Percentiles rank a stretch among this genome's conserved stretches.
Conservation (phyloP, 1,140 invertebrate species). For the Caenorhabditis elegans region DNA sequence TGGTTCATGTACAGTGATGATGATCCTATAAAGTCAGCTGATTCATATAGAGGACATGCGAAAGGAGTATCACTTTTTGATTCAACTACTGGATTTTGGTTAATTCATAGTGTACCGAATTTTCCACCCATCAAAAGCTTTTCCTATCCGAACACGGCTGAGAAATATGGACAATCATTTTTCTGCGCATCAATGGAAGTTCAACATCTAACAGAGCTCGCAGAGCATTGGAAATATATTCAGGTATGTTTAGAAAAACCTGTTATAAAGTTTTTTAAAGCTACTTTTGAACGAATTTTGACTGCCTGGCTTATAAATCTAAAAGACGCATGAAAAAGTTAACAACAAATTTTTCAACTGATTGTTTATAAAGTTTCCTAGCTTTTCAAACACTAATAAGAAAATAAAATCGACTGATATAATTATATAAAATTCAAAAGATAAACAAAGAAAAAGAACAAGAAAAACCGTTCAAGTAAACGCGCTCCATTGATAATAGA, state of each 20-base stretch:
- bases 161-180: constrained; percentile 39
- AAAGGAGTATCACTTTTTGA: constrained; percentile 44
- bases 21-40: constrained; percentile 14
- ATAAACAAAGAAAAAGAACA: too few species aligned
- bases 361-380: too few species aligned
- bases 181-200: constrained; percentile 30
- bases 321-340: too few species aligned
- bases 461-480: too few species aligned
- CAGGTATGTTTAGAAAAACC: background rate
- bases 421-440: too few species aligned
- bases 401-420: too few species aligned
- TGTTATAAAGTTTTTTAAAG: too few species aligned
- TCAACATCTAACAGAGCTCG: constrained; percentile 14
- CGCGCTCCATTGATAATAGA: too few species aligned
- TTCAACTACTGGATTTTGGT: constrained; percentile 37
- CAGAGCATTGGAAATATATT: constrained; percentile 33
- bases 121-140: constrained; percentile 2
- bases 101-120: constrained; percentile 39
- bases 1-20: constrained; percentile 39
- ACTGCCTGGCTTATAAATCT: too few species aligned
- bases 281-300: too few species aligned
- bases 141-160: constrained; percentile 34
- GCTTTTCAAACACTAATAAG: too few species aligned
- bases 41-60: constrained; percentile 45
- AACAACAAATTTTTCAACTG: too few species aligned